phyloP scores from a whole-genome alignment of 2,888 invertebrate species.

The Hypercompe scribonia region DNA sequence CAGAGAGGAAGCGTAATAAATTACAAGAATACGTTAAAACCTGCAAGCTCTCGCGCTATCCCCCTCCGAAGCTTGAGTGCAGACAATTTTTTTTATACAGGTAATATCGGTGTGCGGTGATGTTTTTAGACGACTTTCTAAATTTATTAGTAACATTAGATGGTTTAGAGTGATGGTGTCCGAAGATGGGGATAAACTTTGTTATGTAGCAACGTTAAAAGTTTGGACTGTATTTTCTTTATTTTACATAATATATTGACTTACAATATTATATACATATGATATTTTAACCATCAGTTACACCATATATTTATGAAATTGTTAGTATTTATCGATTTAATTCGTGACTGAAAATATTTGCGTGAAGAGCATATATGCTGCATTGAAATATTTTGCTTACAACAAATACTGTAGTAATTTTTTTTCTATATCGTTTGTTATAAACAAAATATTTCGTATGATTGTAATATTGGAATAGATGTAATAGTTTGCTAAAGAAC shows the following conservation, averaged over 20 bases:
- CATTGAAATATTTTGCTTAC: no score
- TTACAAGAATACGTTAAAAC: slow-evolving; percentile 72
- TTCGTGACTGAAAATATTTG: neutral
- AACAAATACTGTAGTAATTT: no score
- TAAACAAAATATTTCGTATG: no score
- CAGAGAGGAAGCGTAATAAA: slow-evolving; percentile 65
- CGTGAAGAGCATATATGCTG: neutral
- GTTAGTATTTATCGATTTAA: neutral
- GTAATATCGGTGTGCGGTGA: slow-evolving; percentile 43
- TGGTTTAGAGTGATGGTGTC: neutral
- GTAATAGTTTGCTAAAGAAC: no score
- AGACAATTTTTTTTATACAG: slow-evolving; percentile 49
- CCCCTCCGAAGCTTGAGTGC: slow-evolving; percentile 54
- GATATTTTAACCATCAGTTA: neutral
- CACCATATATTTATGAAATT: no score
- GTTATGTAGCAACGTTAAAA: neutral
- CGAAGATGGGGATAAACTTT: no score
- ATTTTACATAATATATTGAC: neutral
- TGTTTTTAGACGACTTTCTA: neutral
- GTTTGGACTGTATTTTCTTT: neutral
- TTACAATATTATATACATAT: neutral
- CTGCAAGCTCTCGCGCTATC: slow-evolving; percentile 52
- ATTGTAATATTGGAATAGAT: neutral
- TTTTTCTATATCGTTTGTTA: no score
- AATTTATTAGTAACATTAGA: neutral